phyloP scores from a whole-genome alignment of 2,888 invertebrate species.

The Aleiodes leptofemur region DNA sequence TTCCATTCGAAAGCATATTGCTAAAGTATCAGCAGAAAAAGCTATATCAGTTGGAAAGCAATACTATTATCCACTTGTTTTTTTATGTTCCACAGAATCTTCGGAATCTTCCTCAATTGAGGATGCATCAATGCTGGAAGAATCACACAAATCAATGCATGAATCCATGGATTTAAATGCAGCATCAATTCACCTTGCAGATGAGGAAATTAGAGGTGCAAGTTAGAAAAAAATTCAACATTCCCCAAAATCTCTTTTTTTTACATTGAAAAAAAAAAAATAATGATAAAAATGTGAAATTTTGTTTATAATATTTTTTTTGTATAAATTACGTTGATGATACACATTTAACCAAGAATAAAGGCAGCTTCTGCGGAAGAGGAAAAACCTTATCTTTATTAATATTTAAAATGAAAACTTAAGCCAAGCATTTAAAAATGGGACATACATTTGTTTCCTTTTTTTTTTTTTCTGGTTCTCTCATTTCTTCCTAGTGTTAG shows the following conservation, averaged over 20 bases:
- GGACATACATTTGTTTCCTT: no score
- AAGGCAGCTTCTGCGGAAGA: neutral
- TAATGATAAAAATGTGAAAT: neutral
- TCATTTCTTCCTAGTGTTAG: no score
- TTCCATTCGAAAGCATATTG: no score
- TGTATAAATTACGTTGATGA: neutral
- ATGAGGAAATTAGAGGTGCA: slow-evolving; percentile 53
- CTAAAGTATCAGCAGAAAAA: no score
- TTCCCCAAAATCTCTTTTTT: no score
- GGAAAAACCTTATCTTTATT: neutral
- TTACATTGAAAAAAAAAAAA: neutral
- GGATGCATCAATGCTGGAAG: slow-evolving; percentile 65
- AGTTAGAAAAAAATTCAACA: neutral
- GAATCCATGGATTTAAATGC: slow-evolving; percentile 53
- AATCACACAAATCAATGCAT: slow-evolving; percentile 58
- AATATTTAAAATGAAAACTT: neutral
- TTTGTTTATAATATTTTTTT: neutral
- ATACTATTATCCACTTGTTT: no score
- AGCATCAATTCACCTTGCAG: slow-evolving; percentile 56
- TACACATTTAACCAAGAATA: neutral
- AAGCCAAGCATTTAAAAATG: neutral
- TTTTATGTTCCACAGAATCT: slow-evolving; percentile 52
- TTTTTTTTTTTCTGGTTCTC: no score
- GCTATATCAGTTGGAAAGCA: no score
- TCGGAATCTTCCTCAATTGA: slow-evolving; percentile 67